Conservation (phyloP, 92 coral and sea anemone genomes). For the Palythoa caribaeorum region DNA sequence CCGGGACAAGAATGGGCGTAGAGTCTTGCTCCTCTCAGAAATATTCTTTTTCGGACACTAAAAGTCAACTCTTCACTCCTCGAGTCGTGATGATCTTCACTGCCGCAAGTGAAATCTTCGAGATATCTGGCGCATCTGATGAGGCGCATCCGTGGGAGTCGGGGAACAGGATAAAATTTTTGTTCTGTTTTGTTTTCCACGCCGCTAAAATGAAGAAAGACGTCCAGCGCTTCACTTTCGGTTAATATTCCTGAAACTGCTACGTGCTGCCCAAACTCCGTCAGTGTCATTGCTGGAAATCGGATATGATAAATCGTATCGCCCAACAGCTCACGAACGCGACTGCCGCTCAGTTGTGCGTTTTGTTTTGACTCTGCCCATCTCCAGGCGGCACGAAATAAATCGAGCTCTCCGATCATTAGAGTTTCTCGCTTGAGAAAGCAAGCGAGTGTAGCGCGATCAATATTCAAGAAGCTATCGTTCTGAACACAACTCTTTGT, state of each 20-base stretch:
- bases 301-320: constrained; percentile 61
- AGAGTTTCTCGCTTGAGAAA: constrained; percentile 70
- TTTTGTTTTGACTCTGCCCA: constrained; percentile 71
- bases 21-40: constrained; percentile 24
- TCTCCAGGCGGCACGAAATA: constrained; percentile 66
- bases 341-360: constrained; percentile 43
- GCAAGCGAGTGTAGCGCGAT: constrained; percentile 60
- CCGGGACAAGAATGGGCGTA: constrained; percentile 33
- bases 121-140: constrained; percentile 44
- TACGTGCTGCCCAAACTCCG: constrained; percentile 62
- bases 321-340: constrained; percentile 61
- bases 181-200: constrained; percentile 27
- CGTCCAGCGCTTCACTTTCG: constrained; percentile 52
- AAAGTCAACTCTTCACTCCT: constrained; percentile 22
- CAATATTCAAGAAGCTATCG: constrained; percentile 62
- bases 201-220: constrained; percentile 49
- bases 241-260: constrained; percentile 68
- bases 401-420: constrained; percentile 64
- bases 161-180: constrained; percentile 27
- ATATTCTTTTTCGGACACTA: constrained; percentile 40
- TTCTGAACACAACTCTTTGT: constrained; percentile 54
- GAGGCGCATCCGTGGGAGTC: constrained; percentile 41
- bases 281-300: constrained; percentile 70
- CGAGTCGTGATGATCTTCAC: constrained; percentile 21
- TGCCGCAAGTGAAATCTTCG: constrained; percentile 44